These are phyloP conservation scores for Brachionus paranguensis DNA, from an alignment of 1,140 invertebrate genomes.

Conservation along the genomic window DNA sequence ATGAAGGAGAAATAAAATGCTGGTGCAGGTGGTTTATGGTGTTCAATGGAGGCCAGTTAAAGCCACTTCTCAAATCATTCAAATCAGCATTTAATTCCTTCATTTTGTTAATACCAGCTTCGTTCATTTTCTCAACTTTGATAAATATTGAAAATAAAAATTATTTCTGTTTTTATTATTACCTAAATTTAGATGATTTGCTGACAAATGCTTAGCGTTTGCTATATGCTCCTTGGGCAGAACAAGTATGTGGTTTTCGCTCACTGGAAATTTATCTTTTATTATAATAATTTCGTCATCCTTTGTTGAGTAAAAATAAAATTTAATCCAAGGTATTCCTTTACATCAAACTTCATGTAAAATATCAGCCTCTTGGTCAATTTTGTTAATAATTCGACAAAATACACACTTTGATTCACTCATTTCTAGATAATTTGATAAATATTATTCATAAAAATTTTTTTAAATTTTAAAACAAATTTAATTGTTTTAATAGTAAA, in stretches of 20 bases:
- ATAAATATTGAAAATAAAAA: neutral
- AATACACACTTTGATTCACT: neutral
- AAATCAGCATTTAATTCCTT: slow-evolving; percentile 17
- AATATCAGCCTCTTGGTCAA: neutral
- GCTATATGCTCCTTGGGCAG: neutral
- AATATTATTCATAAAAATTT: neutral
- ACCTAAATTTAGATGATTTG: neutral
- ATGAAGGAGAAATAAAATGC: slow-evolving; percentile 30
- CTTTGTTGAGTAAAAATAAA: neutral
- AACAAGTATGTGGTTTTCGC: neutral
- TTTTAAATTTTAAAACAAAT: neutral
- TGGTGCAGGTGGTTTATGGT: slow-evolving; percentile 21
- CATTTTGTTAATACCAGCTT: neutral
- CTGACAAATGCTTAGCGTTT: slow-evolving; percentile 4
- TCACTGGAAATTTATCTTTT: slow-evolving; percentile 37
- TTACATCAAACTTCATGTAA: neutral
- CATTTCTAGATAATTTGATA: neutral
- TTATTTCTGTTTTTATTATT: neutral
- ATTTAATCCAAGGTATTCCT: neutral
- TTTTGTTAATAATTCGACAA: neutral
- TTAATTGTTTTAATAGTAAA: neutral
- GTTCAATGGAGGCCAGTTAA: slow-evolving; percentile 37
- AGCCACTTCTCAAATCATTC: neutral
- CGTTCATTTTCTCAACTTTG: slow-evolving; percentile 30
- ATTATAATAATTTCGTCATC: slow-evolving; percentile 16